Conservation (phyloP, 1,140 invertebrate genomes). For the Drosophila sechellia region DNA sequence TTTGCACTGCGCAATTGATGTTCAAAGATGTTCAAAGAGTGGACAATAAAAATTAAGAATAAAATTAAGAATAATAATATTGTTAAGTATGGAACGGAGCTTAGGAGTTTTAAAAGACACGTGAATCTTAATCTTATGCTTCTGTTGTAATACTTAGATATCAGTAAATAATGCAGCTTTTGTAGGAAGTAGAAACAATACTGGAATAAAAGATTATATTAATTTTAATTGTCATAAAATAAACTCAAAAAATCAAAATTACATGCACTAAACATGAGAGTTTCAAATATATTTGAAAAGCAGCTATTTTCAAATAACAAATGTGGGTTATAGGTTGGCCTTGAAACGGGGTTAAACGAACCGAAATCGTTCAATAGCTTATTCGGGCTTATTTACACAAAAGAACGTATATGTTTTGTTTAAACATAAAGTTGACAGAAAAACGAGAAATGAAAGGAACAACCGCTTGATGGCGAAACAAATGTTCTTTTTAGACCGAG, state of each 20-base stretch:
- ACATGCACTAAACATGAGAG: too few species aligned
- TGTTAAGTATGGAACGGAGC: too few species aligned
- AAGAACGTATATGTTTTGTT: constrained; percentile 1
- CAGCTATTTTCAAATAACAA: background rate
- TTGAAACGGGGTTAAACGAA: constrained; percentile 36
- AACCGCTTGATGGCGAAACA: constrained; percentile 3
- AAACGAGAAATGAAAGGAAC: constrained; percentile 16
- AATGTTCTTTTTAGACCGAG: constrained; percentile 30
- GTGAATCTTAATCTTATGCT: too few species aligned
- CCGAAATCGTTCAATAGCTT: constrained; percentile 15
- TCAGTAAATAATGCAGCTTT: background rate
- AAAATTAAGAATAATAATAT: background rate
- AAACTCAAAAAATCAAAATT: too few species aligned
- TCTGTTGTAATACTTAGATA: too few species aligned
- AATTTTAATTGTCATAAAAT: too few species aligned
- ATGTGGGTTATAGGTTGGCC: constrained; percentile 25
- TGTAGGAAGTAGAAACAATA: background rate
- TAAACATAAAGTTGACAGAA: background rate
- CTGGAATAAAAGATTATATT: too few species aligned
- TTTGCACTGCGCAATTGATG: constrained; percentile 15
- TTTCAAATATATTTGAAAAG: background rate
- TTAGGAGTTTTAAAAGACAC: too few species aligned
- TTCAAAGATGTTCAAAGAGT: background rate
- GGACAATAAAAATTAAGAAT: background rate
- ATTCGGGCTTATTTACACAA: constrained; percentile 21